Base-by-base conservation (phyloP, 2,888 invertebrate genomes). In the Brachypalpus laphriformis region DNA sequence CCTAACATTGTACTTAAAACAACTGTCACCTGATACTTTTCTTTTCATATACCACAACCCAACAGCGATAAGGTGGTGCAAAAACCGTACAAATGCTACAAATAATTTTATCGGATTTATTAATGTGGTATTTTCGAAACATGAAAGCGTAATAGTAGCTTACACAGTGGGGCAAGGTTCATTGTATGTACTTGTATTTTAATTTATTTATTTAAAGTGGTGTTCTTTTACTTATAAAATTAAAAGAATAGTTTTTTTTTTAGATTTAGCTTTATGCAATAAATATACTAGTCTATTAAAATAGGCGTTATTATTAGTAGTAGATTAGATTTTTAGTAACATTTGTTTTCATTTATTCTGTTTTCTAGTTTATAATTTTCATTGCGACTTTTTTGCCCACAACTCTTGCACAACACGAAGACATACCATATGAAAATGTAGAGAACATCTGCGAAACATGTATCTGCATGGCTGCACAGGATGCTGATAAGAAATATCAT, bases 351-450 rank as follows among this genome's bases (percentile, higher is more conserved):
- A n/a, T n/a, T n/a, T 0, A 0, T 63, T 57, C 25, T 25, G 5
- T 0, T 3, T 88, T 3, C n/a, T 80, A 91, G 91, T 57, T 89
- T 6, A 54, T 89, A 1, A 6, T 71, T 3, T 14, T 82, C 3
- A 37, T 14, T 20, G 11, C 18, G 56, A n/a, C 66, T 16, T n/a
- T 22, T n/a, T 25, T 71, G 25, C 54, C 54, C 9, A 54, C 65
- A 8, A 18, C 18, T 0, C 28, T 59, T 7, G 88, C 87, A 1
- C 91, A 91, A 59, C 89, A 89, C 71, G 90, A 91, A 85, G 88
- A 89, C 8, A 90, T 90, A 34, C 91, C 91, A 0, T 92, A 92
- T 49, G 89, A 91, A 83, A 87, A 90, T 31, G 89, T 90, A 51
- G 59, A 85, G 9, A 87, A 90, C 2, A 91, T 91, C 20, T 92